Conservation (phyloP, 1,140 invertebrate genomes). For the Archegozetes longisetosus region DNA sequence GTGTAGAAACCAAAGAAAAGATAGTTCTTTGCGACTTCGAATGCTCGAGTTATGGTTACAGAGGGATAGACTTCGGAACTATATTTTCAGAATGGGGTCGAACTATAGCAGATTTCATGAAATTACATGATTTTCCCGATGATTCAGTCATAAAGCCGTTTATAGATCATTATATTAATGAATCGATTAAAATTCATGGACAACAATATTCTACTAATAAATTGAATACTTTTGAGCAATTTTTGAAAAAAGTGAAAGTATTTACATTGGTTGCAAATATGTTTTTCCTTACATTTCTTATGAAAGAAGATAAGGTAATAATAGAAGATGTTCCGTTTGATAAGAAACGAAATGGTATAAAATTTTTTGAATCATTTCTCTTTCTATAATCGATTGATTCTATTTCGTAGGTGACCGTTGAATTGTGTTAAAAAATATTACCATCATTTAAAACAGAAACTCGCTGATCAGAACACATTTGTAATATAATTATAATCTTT, state of each 20-base stretch:
- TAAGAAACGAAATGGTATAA: too few relatives aligned
- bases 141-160: not conserved
- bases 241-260: not conserved
- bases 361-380: too few relatives aligned
- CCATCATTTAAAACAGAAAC: too few relatives aligned
- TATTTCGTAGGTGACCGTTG: too few relatives aligned
- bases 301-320: not conserved
- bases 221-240: not conserved
- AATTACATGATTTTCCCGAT: not conserved
- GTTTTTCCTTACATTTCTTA: not conserved
- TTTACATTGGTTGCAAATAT: not conserved
- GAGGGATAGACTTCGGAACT: constrained; percentile 1
- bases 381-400: too few relatives aligned
- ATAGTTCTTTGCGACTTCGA: constrained; percentile 1
- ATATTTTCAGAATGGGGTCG: not conserved
- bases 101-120: not conserved
- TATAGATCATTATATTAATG: not conserved
- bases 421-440: too few relatives aligned
- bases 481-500: too few relatives aligned
- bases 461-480: too few relatives aligned
- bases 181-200: not conserved
- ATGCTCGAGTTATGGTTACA: not conserved
- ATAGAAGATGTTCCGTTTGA: not conserved
- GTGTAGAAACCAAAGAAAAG: too few relatives aligned
- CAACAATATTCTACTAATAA: not conserved